Evolutionary conservation across 2,113 vertebrate species (phyloP).

Genomic region (Origma solitaria): DNA sequence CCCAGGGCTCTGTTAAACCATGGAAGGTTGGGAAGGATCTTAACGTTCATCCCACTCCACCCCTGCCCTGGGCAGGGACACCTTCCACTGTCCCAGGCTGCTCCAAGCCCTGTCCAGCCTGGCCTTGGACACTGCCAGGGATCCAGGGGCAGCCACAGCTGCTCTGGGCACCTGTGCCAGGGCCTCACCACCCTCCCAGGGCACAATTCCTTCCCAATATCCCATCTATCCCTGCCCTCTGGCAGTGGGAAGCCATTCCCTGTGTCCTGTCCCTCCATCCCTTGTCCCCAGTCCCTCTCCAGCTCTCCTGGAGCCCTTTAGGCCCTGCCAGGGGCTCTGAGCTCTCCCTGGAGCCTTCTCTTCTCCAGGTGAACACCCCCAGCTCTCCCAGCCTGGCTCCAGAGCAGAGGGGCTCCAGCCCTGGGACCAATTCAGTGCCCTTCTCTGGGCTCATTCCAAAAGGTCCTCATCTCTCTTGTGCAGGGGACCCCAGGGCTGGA

Average conservation of each 20-base stretch:
- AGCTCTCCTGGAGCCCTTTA: background rate
- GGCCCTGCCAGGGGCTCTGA: background rate
- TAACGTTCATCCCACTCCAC: fast-evolving
- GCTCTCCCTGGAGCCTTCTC: background rate
- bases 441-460: background rate
- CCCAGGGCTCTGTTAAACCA: background rate
- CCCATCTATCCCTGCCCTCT: background rate
- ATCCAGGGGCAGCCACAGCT: background rate
- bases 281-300: background rate
- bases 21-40: background rate
- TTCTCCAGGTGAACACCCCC: background rate
- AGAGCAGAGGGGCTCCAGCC: background rate
- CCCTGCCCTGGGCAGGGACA: background rate
- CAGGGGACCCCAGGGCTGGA: background rate
- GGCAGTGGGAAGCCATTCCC: background rate
- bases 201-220: background rate
- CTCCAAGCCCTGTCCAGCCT: background rate
- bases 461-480: background rate
- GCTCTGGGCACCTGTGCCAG: background rate
- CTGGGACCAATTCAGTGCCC: background rate
- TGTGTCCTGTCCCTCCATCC: background rate
- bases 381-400: background rate
- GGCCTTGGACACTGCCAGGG: background rate
- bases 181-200: background rate
- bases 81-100: background rate